Evolutionary conservation across 1,140 invertebrate genomes (phyloP).

Genomic region (Micrasema minimum): DNA sequence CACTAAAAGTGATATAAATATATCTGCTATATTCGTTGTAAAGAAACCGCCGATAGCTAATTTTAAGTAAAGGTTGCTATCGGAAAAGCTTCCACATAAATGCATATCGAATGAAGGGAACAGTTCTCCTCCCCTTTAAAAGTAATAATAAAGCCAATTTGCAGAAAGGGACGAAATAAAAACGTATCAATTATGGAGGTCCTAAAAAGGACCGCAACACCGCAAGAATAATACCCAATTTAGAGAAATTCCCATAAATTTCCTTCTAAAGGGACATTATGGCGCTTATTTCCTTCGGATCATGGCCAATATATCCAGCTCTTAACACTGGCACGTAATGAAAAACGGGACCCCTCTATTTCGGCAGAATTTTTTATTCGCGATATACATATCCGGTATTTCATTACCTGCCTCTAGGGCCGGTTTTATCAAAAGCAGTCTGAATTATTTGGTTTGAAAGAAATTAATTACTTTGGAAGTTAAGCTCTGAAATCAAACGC

Average conservation of each 20-base stretch:
- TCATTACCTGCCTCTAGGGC: background rate
- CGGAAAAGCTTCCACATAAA: too few species aligned
- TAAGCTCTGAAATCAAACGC: too few species aligned
- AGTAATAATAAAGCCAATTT: too few species aligned
- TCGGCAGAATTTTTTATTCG: slow-evolving; percentile 10
- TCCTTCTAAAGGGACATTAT: slow-evolving; percentile 10
- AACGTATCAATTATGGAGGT: slow-evolving; percentile 11
- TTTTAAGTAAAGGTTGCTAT: too few species aligned
- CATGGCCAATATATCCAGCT: slow-evolving; percentile 16
- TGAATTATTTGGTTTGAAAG: too few species aligned
- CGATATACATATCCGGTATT: slow-evolving; percentile 12
- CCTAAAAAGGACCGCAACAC: background rate
- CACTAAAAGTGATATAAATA: too few species aligned
- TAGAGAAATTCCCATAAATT: slow-evolving; percentile 19
- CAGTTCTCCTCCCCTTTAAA: too few species aligned
- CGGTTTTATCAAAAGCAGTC: too few species aligned
- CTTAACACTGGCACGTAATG: slow-evolving; percentile 15
- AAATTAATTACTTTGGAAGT: too few species aligned
- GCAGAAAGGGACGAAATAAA: background rate
- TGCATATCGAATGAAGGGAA: too few species aligned
- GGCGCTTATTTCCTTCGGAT: slow-evolving; percentile 17
- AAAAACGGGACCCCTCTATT: slow-evolving; percentile 13
- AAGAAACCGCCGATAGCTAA: too few species aligned
- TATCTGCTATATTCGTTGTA: too few species aligned
- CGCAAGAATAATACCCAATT: slow-evolving; percentile 16